Evolutionary conservation across 2,797 vertebrate genomes (phyloP).

Genomic region (Oryzias sinensis): DNA sequence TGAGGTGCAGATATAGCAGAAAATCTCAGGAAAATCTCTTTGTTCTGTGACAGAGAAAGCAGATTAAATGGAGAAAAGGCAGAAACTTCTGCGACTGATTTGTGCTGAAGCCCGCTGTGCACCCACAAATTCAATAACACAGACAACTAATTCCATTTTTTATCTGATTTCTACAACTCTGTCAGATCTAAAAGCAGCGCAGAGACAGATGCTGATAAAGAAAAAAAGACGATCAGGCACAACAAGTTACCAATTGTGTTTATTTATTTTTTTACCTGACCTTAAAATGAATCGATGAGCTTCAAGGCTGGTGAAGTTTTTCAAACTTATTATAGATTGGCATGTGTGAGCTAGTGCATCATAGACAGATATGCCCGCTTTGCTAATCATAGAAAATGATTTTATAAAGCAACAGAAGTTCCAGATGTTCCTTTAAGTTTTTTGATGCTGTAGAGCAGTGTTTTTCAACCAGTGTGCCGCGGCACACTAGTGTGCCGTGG

Average conservation of each 20-base stretch:
- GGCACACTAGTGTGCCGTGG: no score
- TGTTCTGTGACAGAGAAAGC: slow-evolving; percentile 11
- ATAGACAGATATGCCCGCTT: no score
- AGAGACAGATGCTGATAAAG: neutral
- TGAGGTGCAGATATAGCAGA: neutral
- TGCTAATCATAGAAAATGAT: no score
- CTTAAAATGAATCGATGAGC: no score
- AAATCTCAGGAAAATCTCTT: slow-evolving; percentile 1
- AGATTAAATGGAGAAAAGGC: slow-evolving; percentile 15
- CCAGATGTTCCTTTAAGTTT: no score
- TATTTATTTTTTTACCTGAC: no score
- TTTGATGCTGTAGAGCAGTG: no score
- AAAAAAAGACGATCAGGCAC: neutral
- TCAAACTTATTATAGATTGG: no score
- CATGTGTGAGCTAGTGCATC: no score
- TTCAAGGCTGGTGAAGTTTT: no score
- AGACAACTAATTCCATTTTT: slow-evolving; percentile 1
- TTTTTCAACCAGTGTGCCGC: no score
- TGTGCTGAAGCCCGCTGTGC: slow-evolving; percentile 1
- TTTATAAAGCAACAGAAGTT: no score
- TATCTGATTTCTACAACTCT: slow-evolving; percentile 7
- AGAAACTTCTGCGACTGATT: slow-evolving; percentile 5
- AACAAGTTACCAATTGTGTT: neutral
- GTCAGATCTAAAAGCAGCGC: slow-evolving; percentile 12
- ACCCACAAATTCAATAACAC: neutral